Evolutionary conservation across 2,113 vertebrate genomes (phyloP).

Genomic region (Eptesicus fuscus): DNA sequence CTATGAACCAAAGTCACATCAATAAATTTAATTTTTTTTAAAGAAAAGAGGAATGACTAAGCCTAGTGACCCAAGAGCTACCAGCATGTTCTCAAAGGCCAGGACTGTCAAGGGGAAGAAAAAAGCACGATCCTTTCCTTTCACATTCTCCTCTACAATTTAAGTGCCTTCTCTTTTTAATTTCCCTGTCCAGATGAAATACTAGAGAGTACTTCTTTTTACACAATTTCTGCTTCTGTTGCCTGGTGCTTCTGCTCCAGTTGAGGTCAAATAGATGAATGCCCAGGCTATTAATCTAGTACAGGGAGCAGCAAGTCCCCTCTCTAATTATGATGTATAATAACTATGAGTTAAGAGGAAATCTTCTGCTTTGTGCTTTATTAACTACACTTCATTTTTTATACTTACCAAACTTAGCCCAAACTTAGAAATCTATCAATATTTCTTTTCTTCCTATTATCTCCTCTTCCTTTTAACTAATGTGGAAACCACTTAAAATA

Average conservation of each 20-base stretch:
- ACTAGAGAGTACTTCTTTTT: slow-evolving; percentile 47
- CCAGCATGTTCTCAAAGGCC: slow-evolving; percentile 40
- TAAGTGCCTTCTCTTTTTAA: slow-evolving; percentile 46
- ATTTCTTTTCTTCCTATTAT: slow-evolving; percentile 43
- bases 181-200: slow-evolving; percentile 54
- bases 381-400: slow-evolving; percentile 32
- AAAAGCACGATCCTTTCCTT: slow-evolving; percentile 32
- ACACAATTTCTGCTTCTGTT: slow-evolving; percentile 28
- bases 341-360: slow-evolving; percentile 54
- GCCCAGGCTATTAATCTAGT: slow-evolving; percentile 38
- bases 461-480: slow-evolving; percentile 39
- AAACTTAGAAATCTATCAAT: slow-evolving; percentile 39
- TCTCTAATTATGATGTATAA: slow-evolving; percentile 57
- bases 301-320: slow-evolving; percentile 41
- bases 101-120: slow-evolving; percentile 40
- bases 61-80: slow-evolving; percentile 34
- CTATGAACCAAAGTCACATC: background rate
- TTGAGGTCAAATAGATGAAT: slow-evolving; percentile 38
- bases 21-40: background rate
- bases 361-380: slow-evolving; percentile 55
- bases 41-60: slow-evolving; percentile 30
- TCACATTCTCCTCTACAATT: background rate
- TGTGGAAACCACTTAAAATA: slow-evolving; percentile 41
- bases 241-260: slow-evolving; percentile 41
- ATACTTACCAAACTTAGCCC: slow-evolving; percentile 42